phyloP scores from a whole-genome alignment of 1,140 invertebrate species.

The Drosophila auraria region DNA sequence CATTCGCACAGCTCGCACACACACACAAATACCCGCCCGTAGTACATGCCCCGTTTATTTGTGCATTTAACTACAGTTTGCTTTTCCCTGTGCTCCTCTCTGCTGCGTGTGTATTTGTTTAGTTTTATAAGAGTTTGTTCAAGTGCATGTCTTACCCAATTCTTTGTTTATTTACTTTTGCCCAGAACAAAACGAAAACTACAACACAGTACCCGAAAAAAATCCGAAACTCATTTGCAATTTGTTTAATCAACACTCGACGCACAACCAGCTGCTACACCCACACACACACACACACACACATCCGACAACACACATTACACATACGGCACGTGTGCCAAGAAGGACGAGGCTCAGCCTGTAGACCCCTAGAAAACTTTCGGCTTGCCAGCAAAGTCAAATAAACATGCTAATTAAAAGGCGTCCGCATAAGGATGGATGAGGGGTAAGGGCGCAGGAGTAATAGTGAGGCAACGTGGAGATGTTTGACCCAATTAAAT shows the following conservation, averaged over 20 bases:
- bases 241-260: constrained; percentile 82
- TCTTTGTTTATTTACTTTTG: constrained; percentile 74
- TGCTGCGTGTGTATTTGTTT: constrained; percentile 60
- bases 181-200: constrained; percentile 42
- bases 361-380: constrained; percentile 55
- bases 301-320: constrained; percentile 40
- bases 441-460: not conserved
- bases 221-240: constrained; percentile 79
- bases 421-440: constrained; percentile 42
- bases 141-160: constrained; percentile 78
- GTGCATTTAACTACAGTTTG: constrained; percentile 67
- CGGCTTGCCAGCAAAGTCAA: constrained; percentile 68
- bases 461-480: constrained; percentile 10
- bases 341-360: constrained; percentile 12
- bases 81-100: constrained; percentile 2
- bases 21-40: not conserved
- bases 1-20: constrained; percentile 59
- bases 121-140: constrained; percentile 83
- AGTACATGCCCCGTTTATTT: constrained; percentile 62
- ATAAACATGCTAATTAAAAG: constrained; percentile 83
- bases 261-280: constrained; percentile 53
- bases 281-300: constrained; percentile 12
- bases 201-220: constrained; percentile 49
- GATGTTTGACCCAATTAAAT: constrained; percentile 76
- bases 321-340: constrained; percentile 65